These are phyloP conservation scores for Agonum fuliginosum DNA, from an alignment of 2,888 invertebrate genomes.

Conservation along the genomic window DNA sequence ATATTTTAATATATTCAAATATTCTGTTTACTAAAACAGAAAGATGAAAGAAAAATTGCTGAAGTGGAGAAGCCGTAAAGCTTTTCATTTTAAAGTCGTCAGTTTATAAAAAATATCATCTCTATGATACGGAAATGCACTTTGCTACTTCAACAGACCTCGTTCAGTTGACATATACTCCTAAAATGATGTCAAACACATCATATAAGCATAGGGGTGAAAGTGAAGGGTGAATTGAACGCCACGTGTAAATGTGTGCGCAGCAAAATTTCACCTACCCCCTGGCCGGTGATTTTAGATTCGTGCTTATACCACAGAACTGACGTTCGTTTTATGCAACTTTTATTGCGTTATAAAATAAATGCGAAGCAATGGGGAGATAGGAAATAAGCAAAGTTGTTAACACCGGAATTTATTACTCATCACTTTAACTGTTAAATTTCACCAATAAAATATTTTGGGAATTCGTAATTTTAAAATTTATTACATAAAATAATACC, in stretches of 20 bases:
- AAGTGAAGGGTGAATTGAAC: conserved; percentile 2
- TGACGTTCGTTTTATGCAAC: not conserved
- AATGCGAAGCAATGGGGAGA: not conserved
- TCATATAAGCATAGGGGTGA: conserved; percentile 4
- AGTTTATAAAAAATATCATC: not conserved
- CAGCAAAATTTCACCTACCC: conserved; percentile 12
- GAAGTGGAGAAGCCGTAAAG: no score
- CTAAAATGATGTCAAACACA: conserved; percentile 30
- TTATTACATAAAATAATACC: no score
- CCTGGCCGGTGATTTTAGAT: conserved; percentile 2
- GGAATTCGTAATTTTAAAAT: no score
- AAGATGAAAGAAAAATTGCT: not conserved
- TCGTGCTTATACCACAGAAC: not conserved
- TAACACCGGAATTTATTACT: not conserved
- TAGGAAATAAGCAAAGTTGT: not conserved
- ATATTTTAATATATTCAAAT: no score
- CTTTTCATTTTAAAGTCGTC: not conserved
- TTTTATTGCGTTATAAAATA: conserved; percentile 20
- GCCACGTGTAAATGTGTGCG: conserved; percentile 6
- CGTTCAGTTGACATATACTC: conserved; percentile 20
- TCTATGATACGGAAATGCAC: conserved; percentile 11
- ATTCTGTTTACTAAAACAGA: no score
- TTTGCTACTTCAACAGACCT: conserved; percentile 5
- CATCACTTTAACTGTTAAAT: not conserved
- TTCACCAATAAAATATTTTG: not conserved